Evolutionary conservation across 2,113 vertebrate genomes (phyloP).

Genomic region (Ameiurus melas): DNA sequence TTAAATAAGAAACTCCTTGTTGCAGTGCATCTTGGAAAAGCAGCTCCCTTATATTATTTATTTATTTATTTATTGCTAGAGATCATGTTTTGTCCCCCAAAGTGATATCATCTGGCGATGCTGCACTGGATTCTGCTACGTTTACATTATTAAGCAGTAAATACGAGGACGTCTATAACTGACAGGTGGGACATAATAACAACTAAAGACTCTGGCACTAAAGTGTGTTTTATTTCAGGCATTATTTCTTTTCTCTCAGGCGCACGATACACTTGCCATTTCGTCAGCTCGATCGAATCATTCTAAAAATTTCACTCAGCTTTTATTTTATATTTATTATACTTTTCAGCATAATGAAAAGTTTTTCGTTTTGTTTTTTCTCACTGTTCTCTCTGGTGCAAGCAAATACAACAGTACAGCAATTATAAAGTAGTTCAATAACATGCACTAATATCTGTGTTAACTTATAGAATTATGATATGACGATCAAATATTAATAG

Average conservation of each 20-base stretch:
- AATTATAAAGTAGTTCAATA: background rate
- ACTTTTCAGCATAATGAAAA: background rate
- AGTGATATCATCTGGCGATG: background rate
- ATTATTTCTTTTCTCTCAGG: background rate
- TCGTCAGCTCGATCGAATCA: background rate
- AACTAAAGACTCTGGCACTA: background rate
- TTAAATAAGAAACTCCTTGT: background rate
- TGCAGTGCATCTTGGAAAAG: background rate
- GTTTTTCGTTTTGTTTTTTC: background rate
- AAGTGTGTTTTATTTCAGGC: background rate
- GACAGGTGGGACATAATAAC: background rate
- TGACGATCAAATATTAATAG: background rate
- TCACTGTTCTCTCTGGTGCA: background rate
- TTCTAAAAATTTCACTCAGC: background rate
- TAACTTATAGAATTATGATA: background rate
- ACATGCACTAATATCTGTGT: background rate
- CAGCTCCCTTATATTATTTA: background rate
- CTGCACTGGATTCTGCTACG: background rate
- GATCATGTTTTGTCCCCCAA: background rate
- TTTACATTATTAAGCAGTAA: background rate
- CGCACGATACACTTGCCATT: background rate
- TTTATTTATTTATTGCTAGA: background rate
- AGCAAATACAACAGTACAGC: too few relatives aligned
- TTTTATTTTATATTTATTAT: background rate
- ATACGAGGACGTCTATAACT: background rate